Evolutionary conservation across 2,113 vertebrate genomes (phyloP).

Genomic region (Hyperopisus bebe): DNA sequence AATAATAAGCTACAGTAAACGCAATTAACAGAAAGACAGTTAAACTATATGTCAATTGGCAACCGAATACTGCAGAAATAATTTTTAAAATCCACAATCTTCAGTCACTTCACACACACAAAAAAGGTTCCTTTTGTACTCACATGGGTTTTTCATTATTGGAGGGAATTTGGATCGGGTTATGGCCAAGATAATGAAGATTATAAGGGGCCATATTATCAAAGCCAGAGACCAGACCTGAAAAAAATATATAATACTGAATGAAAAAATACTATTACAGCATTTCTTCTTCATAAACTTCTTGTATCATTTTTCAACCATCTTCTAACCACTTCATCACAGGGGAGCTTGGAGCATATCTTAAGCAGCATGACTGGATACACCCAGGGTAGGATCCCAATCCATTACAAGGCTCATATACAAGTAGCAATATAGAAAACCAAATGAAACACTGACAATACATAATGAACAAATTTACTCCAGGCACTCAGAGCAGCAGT

Average conservation of each 20-base stretch:
- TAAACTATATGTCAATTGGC: not conserved
- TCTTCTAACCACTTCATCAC: not conserved
- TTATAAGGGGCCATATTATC: slow-evolving; percentile 81
- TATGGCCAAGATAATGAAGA: slow-evolving; percentile 87
- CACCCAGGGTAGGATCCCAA: not conserved
- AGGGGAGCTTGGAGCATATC: not conserved
- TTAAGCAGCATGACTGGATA: not conserved
- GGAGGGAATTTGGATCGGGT: slow-evolving; percentile 79
- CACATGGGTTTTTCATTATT: slow-evolving; percentile 67
- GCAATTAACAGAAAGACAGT: not conserved
- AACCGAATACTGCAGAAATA: not conserved
- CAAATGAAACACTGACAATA: not conserved
- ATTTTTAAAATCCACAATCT: not conserved
- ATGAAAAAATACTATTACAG: not conserved
- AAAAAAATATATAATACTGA: slow-evolving; percentile 49
- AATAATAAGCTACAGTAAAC: not conserved
- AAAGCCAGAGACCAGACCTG: slow-evolving; percentile 86
- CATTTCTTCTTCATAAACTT: not conserved
- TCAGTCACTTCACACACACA: not conserved
- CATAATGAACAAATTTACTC: not conserved
- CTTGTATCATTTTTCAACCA: not conserved
- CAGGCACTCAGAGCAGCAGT: not conserved
- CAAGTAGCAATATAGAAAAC: not conserved
- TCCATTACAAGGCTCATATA: not conserved
- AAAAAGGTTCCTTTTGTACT: slow-evolving; percentile 51